These are phyloP conservation scores for Drosophila aff. DNA, from an alignment of 1,140 invertebrate species.

Conservation along the genomic window DNA sequence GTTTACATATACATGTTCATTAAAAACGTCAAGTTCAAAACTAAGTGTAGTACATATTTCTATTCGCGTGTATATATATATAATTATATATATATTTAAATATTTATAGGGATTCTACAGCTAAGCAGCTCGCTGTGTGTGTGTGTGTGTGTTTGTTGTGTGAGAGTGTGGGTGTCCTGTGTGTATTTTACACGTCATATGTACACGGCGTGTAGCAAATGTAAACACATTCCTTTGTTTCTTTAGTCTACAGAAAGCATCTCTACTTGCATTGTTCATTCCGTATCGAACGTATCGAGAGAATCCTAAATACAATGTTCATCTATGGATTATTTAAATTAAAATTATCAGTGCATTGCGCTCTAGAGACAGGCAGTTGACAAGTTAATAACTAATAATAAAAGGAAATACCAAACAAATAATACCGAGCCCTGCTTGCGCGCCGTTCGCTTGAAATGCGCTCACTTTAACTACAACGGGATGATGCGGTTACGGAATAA, in stretches of 20 bases:
- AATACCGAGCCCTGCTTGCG: conserved; percentile 51
- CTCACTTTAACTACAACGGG: conserved; percentile 38
- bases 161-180: conserved; percentile 33
- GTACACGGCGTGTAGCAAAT: conserved; percentile 19
- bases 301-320: conserved; percentile 68
- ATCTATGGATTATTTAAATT: conserved; percentile 65
- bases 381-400: conserved; percentile 57
- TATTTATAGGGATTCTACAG: conserved; percentile 56
- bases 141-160: conserved; percentile 26
- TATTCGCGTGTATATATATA: conserved; percentile 27
- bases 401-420: conserved; percentile 57
- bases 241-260: conserved; percentile 59
- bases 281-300: conserved; percentile 49
- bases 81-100: conserved; percentile 33
- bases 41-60: conserved; percentile 57
- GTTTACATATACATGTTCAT: conserved; percentile 67
- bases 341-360: conserved; percentile 83
- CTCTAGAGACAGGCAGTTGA: conserved; percentile 79
- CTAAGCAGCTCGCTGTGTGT: conserved; percentile 52
- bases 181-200: conserved; percentile 36
- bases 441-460: conserved; percentile 64
- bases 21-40: conserved; percentile 68
- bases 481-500: conserved; percentile 6
- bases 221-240: conserved; percentile 26
- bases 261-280: conserved; percentile 57